phyloP scores from a whole-genome alignment of 2,888 invertebrate species.

The Gymnosoma rotundatum region DNA sequence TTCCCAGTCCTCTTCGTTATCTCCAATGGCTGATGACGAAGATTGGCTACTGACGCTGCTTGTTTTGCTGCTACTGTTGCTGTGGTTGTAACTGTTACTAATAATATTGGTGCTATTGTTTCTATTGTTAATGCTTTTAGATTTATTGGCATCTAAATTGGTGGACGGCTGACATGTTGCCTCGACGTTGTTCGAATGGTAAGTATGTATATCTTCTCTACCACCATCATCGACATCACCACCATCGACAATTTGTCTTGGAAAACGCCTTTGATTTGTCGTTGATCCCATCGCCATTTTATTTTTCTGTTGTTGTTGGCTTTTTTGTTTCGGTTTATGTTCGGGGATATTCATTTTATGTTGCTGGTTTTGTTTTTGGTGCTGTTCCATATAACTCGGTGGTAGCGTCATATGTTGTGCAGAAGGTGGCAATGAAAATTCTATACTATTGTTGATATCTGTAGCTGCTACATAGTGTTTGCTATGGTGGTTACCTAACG shows the following conservation, averaged over 20 bases:
- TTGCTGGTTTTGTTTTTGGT: slow-evolving; percentile 25
- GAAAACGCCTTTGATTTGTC: slow-evolving; percentile 54
- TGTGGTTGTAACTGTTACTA: slow-evolving; percentile 69
- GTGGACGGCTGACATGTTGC: slow-evolving; percentile 56
- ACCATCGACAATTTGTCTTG: slow-evolving; percentile 49
- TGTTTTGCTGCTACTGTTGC: slow-evolving; percentile 73
- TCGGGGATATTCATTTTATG: slow-evolving; percentile 37
- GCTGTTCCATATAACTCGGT: slow-evolving; percentile 58
- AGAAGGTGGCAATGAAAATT: slow-evolving; percentile 44
- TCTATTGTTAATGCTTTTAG: slow-evolving; percentile 61
- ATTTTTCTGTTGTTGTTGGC: slow-evolving; percentile 17
- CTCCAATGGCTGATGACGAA: slow-evolving; percentile 76
- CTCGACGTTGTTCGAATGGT: slow-evolving; percentile 32
- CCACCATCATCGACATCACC: slow-evolving; percentile 13
- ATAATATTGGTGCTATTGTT: slow-evolving; percentile 50
- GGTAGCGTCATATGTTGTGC: slow-evolving; percentile 51
- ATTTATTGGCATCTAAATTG: slow-evolving; percentile 63
- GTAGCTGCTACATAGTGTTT: slow-evolving; percentile 52
- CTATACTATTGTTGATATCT: slow-evolving; percentile 51
- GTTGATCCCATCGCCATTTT: slow-evolving; percentile 28
- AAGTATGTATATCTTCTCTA: slow-evolving; percentile 28
- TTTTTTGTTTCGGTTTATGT: slow-evolving; percentile 15
- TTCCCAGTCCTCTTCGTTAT: slow-evolving; percentile 82
- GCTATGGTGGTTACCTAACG: slow-evolving; percentile 54
- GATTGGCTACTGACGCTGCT: slow-evolving; percentile 77